Conservation (phyloP, 2,797 vertebrate genomes). For the Lates japonicus region DNA sequence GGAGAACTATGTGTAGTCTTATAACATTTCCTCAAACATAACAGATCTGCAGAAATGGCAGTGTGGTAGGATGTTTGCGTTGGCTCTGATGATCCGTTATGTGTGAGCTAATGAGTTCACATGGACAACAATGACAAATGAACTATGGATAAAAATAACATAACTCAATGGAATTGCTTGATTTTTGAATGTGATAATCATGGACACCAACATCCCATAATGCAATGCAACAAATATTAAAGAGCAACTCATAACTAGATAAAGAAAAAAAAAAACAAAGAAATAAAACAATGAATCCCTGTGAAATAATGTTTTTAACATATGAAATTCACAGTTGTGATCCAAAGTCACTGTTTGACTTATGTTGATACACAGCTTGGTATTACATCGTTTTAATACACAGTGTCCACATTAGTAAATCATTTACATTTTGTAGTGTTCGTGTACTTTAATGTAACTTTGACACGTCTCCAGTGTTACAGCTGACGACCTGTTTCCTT, state of each 20-base stretch:
- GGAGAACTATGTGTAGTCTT: neutral
- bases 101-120: neutral
- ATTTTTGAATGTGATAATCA: neutral
- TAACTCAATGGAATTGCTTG: neutral
- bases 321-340: neutral
- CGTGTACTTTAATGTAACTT: neutral
- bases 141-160: neutral
- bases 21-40: neutral
- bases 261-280: neutral
- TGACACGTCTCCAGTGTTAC: neutral
- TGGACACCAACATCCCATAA: neutral
- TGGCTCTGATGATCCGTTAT: neutral
- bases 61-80: neutral
- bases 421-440: neutral
- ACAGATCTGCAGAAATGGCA: neutral
- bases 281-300: neutral
- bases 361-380: neutral
- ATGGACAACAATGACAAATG: neutral
- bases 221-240: neutral
- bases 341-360: neutral
- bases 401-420: neutral
- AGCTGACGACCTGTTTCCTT: neutral
- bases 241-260: neutral
- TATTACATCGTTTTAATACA: neutral
- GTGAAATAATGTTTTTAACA: neutral